phyloP scores from a whole-genome alignment of 2,888 invertebrate species.

The Tinea semifulvella region DNA sequence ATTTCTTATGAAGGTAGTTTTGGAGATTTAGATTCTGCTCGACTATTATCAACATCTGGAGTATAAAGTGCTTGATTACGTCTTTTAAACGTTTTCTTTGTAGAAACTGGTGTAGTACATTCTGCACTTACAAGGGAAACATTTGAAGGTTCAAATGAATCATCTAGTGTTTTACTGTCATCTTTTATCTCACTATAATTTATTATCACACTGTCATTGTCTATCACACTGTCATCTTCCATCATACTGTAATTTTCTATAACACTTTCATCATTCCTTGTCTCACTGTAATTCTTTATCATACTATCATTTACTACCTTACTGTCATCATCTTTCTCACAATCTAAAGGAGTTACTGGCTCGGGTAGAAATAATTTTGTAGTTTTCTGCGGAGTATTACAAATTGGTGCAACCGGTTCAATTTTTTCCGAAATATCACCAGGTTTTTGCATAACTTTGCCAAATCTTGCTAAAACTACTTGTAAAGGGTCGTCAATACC shows the following conservation, averaged over 20 bases:
- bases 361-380: slow-evolving; percentile 45
- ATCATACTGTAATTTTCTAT: too few species aligned
- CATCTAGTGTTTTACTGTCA: too few species aligned
- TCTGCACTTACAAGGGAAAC: too few species aligned
- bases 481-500: slow-evolving; percentile 85
- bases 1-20: neutral
- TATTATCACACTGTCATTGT: too few species aligned
- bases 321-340: neutral
- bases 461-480: slow-evolving; percentile 63
- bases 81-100: slow-evolving; percentile 51
- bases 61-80: slow-evolving; percentile 53
- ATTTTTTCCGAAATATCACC: slow-evolving; percentile 16
- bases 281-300: too few species aligned
- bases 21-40: slow-evolving; percentile 6
- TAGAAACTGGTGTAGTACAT: slow-evolving; percentile 35
- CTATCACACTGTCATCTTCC: too few species aligned
- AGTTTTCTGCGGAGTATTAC: slow-evolving; percentile 37
- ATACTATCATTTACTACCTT: too few species aligned
- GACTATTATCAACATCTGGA: slow-evolving; percentile 27
- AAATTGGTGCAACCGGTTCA: slow-evolving; percentile 16
- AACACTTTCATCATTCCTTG: too few species aligned
- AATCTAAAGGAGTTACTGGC: slow-evolving; percentile 23
- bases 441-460: slow-evolving; percentile 43
- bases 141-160: too few species aligned
- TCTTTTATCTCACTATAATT: too few species aligned